Evolutionary conservation across 1,140 invertebrate species (phyloP).

Genomic region (Ostrea denselamellosa): DNA sequence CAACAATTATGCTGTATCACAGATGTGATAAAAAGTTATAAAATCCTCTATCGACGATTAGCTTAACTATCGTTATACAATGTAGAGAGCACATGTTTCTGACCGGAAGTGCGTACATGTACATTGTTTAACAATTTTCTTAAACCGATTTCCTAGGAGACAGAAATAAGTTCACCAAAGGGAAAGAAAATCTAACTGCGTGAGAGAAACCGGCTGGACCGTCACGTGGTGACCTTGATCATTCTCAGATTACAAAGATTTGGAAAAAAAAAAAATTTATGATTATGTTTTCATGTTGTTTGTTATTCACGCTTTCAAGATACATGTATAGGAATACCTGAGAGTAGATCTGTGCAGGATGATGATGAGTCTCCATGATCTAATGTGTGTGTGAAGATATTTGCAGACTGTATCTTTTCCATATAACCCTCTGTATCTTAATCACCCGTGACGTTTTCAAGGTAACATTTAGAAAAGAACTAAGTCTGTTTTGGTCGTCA

Average conservation of each 20-base stretch:
- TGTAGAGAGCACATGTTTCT: no score
- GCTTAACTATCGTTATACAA: no score
- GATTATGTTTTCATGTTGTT: neutral
- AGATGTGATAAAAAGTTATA: no score
- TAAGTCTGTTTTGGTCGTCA: neutral
- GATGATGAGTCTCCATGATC: neutral
- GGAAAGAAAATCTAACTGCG: no score
- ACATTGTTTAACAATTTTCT: no score
- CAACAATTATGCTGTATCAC: no score
- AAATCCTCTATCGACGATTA: no score
- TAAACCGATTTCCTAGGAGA: no score
- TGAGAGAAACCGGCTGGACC: neutral
- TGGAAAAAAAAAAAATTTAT: neutral
- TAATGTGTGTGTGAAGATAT: neutral
- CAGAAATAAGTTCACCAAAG: no score
- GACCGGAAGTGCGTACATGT: no score
- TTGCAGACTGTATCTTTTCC: no score
- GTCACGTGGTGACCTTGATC: neutral
- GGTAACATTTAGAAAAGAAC: neutral
- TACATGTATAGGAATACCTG: neutral
- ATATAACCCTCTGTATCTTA: neutral
- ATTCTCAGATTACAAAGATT: neutral
- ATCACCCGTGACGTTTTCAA: neutral
- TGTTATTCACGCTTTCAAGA: neutral
- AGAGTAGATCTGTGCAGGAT: neutral